Conservation (phyloP, 2,888 invertebrate species). For the Cryptophagus acutangulus region DNA sequence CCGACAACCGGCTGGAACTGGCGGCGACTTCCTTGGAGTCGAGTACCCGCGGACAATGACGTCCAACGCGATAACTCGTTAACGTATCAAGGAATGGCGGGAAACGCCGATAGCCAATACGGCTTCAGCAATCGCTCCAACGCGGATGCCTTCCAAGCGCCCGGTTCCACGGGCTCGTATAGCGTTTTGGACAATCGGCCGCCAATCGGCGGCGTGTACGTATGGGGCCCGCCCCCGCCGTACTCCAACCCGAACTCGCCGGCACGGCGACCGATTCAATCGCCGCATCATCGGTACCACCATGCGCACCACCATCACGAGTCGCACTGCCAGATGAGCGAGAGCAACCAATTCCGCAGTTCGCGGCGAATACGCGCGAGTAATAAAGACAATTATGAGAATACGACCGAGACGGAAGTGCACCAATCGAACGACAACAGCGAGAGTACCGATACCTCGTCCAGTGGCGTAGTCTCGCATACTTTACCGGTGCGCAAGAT, state of each 20-base stretch:
- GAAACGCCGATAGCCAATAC: constrained; percentile 77
- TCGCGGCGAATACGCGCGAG: constrained; percentile 37
- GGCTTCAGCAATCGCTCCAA: constrained; percentile 60
- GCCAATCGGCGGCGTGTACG: constrained; percentile 53
- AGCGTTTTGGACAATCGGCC: constrained; percentile 56
- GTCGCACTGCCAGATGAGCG: constrained; percentile 47
- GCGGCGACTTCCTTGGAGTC: constrained; percentile 69
- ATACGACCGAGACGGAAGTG: constrained; percentile 48
- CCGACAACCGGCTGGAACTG: constrained; percentile 59
- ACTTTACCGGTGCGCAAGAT: constrained; percentile 55
- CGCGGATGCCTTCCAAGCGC: constrained; percentile 39
- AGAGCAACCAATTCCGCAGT: constrained; percentile 38
- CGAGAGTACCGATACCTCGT: constrained; percentile 49
- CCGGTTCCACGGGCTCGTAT: constrained; percentile 50
- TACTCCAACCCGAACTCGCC: constrained; percentile 78
- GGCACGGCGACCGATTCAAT: constrained; percentile 52
- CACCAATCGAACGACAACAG: constrained; percentile 45
- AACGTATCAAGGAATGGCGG: constrained; percentile 59
- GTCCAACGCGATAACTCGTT: constrained; percentile 50
- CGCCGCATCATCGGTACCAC: constrained; percentile 43
- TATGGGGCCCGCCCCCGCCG: constrained; percentile 88
- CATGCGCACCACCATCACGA: constrained; percentile 47
- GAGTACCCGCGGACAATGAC: constrained; percentile 49
- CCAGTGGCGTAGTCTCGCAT: constrained; percentile 49
- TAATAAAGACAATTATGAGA: constrained; percentile 54